Conservation (phyloP, 2,113 vertebrate species). For the mouse (Mus musculus) region DNA sequence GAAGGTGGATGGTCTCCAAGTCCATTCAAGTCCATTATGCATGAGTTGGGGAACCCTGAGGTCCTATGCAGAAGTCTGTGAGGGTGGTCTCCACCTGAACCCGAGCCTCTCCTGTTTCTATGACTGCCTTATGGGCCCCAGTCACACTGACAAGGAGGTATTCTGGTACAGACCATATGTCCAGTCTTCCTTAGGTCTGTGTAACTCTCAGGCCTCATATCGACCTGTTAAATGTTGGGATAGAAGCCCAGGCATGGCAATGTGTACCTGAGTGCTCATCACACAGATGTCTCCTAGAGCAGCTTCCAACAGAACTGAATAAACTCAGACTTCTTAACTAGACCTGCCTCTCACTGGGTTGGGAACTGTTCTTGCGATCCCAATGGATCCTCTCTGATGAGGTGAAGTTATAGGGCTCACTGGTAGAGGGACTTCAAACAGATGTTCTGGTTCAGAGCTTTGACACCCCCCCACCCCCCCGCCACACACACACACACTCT, state of each 20-base stretch:
- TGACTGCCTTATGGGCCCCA: background rate
- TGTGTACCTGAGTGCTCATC: background rate
- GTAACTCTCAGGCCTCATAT: background rate
- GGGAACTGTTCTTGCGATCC: background rate
- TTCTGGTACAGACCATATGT: background rate
- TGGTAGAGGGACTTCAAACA: constrained; percentile 49
- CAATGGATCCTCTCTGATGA: background rate
- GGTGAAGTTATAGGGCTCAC: background rate
- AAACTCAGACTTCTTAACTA: background rate
- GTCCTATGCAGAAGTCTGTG: background rate
- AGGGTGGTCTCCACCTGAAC: background rate
- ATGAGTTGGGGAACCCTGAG: background rate
- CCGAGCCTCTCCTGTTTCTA: background rate
- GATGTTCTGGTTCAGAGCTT: constrained; percentile 10
- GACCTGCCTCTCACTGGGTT: background rate
- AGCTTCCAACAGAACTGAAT: background rate
- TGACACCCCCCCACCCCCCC: background rate
- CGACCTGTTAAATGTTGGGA: background rate
- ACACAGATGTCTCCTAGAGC: background rate
- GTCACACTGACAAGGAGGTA: background rate
- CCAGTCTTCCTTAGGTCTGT: background rate
- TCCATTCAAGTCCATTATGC: background rate
- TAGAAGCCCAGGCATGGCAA: background rate
- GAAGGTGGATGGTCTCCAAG: background rate
- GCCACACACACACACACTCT: background rate